Evolutionary conservation across 2,888 invertebrate species (phyloP).

Genomic region (Heteropelma amictum): DNA sequence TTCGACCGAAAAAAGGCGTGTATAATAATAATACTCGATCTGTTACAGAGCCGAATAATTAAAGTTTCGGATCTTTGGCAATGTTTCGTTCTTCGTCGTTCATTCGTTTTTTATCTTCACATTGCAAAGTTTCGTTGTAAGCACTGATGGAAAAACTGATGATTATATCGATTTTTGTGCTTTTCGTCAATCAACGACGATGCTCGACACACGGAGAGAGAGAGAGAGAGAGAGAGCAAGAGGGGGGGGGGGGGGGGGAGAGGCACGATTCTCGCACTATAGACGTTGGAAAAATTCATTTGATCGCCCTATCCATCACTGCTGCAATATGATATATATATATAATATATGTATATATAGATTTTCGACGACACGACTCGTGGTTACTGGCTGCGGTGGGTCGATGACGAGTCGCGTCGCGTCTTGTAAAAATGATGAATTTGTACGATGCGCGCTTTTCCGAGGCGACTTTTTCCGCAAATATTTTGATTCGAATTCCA

Average conservation of each 20-base stretch:
- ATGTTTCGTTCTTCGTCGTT: conserved; percentile 51
- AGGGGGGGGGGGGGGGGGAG: too few relatives aligned
- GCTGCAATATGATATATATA: too few relatives aligned
- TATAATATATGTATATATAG: neutral
- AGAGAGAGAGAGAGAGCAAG: too few relatives aligned
- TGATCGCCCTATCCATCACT: conserved; percentile 8
- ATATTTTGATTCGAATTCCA: too few relatives aligned
- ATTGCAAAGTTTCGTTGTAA: conserved; percentile 40
- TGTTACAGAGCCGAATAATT: conserved; percentile 61
- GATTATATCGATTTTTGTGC: neutral
- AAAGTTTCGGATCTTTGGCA: conserved; percentile 65
- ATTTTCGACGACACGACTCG: neutral
- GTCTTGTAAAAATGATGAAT: too few relatives aligned
- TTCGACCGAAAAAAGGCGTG: conserved; percentile 31
- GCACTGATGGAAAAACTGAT: conserved; percentile 15
- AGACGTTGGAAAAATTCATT: conserved; percentile 11
- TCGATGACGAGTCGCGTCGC: neutral
- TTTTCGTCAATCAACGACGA: conserved; percentile 26
- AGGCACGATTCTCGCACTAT: conserved; percentile 18
- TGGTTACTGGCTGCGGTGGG: neutral
- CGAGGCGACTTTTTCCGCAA: too few relatives aligned
- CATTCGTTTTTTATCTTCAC: conserved; percentile 34
- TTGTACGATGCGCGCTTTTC: too few relatives aligned
- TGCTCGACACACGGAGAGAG: too few relatives aligned
- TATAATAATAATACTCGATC: conserved; percentile 41